A percentile compares a stretch with the other conserved stretches of the same genome.
These are phyloP conservation scores for Kryptolebias marmoratus DNA, from an alignment of 2,113 vertebrate species.

Conservation along the genomic window DNA sequence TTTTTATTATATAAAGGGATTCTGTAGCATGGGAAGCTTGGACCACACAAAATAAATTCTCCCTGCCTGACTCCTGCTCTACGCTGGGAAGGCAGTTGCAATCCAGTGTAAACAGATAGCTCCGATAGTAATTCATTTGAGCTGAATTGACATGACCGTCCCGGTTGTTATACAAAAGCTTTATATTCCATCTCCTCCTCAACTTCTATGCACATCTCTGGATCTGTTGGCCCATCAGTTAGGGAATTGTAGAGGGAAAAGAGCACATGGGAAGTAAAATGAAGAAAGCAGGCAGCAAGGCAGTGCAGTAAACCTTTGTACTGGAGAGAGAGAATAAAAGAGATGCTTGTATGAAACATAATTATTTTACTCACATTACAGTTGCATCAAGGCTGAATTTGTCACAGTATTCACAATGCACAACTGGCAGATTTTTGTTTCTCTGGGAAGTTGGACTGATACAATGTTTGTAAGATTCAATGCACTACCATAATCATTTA, in stretches of 20 bases:
- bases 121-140: constrained; percentile 63
- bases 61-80: constrained; percentile 39
- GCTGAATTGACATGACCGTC: constrained; percentile 50
- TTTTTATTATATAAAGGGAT: constrained; percentile 38
- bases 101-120: constrained; percentile 67
- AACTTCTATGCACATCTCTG: constrained; percentile 29
- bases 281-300: constrained; percentile 16
- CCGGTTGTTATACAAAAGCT: constrained; percentile 19
- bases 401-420: constrained; percentile 9
- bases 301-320: neutral
- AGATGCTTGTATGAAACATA: neutral
- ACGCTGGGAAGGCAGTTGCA: constrained; percentile 46
- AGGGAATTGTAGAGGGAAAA: constrained; percentile 15
- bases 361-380: neutral
- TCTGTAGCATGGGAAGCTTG: constrained; percentile 20
- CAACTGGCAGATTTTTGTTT: neutral
- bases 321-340: neutral
- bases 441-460: constrained; percentile 4
- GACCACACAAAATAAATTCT: constrained; percentile 54
- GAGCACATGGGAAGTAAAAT: constrained; percentile 16
- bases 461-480: neutral
- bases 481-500: neutral
- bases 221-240: constrained; percentile 16
- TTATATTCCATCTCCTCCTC: constrained; percentile 28
- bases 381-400: constrained; percentile 2